A percentile compares a stretch with the other conserved stretches of the same genome.
These are phyloP conservation scores for Ectemnius lituratus DNA, from an alignment of 2,888 invertebrate genomes.

Conservation along the genomic window DNA sequence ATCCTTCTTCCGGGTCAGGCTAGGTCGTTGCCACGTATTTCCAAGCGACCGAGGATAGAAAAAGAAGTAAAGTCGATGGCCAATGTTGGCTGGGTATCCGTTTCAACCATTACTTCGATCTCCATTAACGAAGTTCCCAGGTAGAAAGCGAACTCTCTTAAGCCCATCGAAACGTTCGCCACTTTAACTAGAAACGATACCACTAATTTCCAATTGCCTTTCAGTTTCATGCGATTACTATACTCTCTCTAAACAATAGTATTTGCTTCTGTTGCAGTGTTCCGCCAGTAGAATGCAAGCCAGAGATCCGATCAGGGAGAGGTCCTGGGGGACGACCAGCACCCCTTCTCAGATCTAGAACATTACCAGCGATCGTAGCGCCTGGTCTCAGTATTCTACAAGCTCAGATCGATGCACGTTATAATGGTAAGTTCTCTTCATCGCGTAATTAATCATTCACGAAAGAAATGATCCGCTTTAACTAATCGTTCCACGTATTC, in stretches of 20 bases:
- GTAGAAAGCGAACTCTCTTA: too few relatives aligned
- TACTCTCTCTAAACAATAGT: not conserved
- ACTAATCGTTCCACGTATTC: too few relatives aligned
- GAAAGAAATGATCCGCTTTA: too few relatives aligned
- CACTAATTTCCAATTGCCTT: not conserved
- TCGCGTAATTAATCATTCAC: too few relatives aligned
- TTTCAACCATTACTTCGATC: constrained; percentile 1
- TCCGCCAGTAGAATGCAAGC: constrained; percentile 68
- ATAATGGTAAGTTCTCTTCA: constrained; percentile 67
- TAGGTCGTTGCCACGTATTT: constrained; percentile 20
- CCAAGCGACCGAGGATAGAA: not conserved
- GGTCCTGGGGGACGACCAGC: constrained; percentile 81
- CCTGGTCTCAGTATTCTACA: constrained; percentile 91
- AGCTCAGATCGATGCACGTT: constrained; percentile 87
- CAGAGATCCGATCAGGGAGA: constrained; percentile 67
- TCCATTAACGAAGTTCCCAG: not conserved
- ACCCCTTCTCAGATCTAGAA: constrained; percentile 89
- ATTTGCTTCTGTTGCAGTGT: constrained; percentile 54
- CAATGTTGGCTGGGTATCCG: not conserved
- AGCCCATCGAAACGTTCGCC: too few relatives aligned
- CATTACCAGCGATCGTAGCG: constrained; percentile 91
- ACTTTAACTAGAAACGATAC: not conserved
- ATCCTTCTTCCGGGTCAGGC: constrained; percentile 8
- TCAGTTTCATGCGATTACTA: not conserved
- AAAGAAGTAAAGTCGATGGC: not conserved